Evolutionary conservation across 2,113 vertebrate genomes (phyloP).

Genomic region (Corydoras maculifer): DNA sequence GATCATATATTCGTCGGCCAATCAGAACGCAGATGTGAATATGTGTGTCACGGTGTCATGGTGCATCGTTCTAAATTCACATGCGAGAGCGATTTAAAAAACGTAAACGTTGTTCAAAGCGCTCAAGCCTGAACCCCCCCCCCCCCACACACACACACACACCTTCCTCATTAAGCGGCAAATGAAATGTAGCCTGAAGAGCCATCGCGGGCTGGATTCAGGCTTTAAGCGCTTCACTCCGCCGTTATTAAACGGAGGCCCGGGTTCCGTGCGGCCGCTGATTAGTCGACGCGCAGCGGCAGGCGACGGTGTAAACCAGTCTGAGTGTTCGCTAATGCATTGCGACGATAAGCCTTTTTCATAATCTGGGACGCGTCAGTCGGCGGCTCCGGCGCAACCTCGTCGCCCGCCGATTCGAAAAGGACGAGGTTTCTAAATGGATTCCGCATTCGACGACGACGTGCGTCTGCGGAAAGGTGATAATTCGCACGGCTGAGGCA

Average conservation of each 20-base stretch:
- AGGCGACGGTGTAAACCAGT: slow-evolving; percentile 31
- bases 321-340: slow-evolving; percentile 27
- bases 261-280: slow-evolving; percentile 1
- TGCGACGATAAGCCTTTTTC: slow-evolving; percentile 35
- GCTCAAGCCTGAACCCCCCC: too few species aligned
- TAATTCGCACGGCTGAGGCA: slow-evolving; percentile 20
- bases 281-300: slow-evolving; percentile 3
- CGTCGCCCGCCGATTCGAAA: slow-evolving; percentile 37
- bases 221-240: slow-evolving; percentile 16
- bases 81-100: too few species aligned
- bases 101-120: too few species aligned
- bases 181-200: background rate
- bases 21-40: too few species aligned
- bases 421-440: slow-evolving; percentile 30
- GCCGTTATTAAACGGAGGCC: slow-evolving; percentile 21
- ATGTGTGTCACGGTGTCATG: too few species aligned
- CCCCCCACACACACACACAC: background rate
- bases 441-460: slow-evolving; percentile 25
- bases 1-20: too few species aligned
- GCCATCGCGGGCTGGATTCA: slow-evolving; percentile 19
- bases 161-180: background rate
- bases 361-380: slow-evolving; percentile 17
- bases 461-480: slow-evolving; percentile 21
- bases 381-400: slow-evolving; percentile 34
- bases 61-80: too few species aligned